These are phyloP conservation scores for Schizotus pectinicornis DNA, from an alignment of 2,888 invertebrate species.

Conservation along the genomic window DNA sequence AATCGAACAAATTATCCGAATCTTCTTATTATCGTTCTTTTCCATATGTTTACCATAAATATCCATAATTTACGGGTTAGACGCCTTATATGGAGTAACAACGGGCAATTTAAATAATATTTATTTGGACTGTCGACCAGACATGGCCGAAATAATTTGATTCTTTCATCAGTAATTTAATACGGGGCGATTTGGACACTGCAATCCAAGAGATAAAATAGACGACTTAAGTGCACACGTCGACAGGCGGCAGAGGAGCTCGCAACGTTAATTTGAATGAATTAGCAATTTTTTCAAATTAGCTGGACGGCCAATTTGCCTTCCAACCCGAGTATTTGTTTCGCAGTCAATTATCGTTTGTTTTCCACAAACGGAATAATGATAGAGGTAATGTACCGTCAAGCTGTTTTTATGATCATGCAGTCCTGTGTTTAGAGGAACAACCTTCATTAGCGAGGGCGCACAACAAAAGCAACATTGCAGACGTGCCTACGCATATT, in stretches of 20 bases:
- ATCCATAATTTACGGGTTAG: slow-evolving; percentile 31
- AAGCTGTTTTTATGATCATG: no score
- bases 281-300: no score
- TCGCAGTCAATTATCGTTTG: no score
- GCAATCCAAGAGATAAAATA: slow-evolving; percentile 17
- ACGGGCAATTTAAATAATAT: slow-evolving; percentile 24
- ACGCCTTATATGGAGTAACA: slow-evolving; percentile 24
- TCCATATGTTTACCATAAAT: slow-evolving; percentile 34
- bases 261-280: no score
- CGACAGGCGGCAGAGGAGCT: slow-evolving; percentile 2
- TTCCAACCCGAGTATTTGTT: no score
- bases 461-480: no score
- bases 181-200: slow-evolving; percentile 21
- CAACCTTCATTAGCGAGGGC: no score
- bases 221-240: slow-evolving; percentile 20
- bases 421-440: no score
- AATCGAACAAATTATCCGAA: slow-evolving; percentile 31
- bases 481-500: no score
- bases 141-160: slow-evolving; percentile 16
- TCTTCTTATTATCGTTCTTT: slow-evolving; percentile 25
- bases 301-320: no score
- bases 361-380: no score
- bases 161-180: slow-evolving; percentile 27
- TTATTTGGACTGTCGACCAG: slow-evolving; percentile 14
- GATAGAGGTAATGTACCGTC: no score